Base-by-base conservation (phyloP, 23 tunicate genomes). In the Clavelina lepadiformis region DNA sequence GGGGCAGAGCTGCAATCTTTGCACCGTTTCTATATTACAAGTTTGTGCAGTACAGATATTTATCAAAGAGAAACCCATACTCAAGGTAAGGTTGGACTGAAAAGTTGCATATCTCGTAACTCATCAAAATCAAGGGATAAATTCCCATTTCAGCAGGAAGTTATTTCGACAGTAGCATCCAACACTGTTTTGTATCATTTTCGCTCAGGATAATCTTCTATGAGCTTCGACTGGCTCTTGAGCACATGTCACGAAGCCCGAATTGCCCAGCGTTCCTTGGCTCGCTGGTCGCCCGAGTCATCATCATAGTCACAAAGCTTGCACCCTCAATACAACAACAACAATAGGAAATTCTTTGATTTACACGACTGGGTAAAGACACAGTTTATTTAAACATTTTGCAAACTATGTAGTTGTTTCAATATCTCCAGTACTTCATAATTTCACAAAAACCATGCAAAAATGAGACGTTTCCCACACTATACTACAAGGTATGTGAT, bases 21-120 rank as follows among this genome's bases (percentile, higher is more conserved):
- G 74, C 95, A 35, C 95, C 95, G 18, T 72, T 86, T 67, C 51
- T 86, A 23, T 86, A 86, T 60, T 88, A 88, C 81, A 79, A 79
- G 53, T 88, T 88, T 61, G 22, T 88, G 45, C 86, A 85, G 25
- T 74, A 72, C 58, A 65, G 96, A 28, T 88, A 88, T 38, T 32
- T 88, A 23, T 88, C 96, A 5, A 59, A 62, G 61, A 60, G 96
- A 55, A 88, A 88, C 55, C 96, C 96, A 11, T 88, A 88, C 45
- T 88, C 78, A 33, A 80, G 96, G 96, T 88, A 26, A 45, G 70
- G 37, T 27, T 41, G 49, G 15, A 15, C n/a, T n/a, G n/a, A n/a
- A n/a, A n/a, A n/a, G n/a, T n/a, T n/a, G n/a, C n/a, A n/a, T n/a
- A n/a, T n/a, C n/a, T n/a, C n/a, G n/a, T n/a, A n/a, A n/a, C n/a